These are phyloP conservation scores for Equus quagga DNA, from an alignment of 2,113 vertebrate genomes.

Conservation along the genomic window DNA sequence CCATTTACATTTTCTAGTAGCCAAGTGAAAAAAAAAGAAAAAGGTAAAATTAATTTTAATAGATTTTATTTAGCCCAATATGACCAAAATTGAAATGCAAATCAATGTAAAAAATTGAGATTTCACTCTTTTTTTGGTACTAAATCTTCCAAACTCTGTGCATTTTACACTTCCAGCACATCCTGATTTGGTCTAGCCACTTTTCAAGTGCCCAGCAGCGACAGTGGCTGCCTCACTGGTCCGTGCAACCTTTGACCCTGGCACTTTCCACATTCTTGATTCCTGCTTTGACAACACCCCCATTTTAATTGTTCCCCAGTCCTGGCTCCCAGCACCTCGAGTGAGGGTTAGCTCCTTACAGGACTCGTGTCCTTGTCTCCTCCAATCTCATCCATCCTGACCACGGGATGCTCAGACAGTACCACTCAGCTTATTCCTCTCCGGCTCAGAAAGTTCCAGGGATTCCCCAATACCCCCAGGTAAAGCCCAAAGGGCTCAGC, in stretches of 20 bases:
- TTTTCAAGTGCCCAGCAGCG: not conserved
- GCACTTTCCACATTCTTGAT: not conserved
- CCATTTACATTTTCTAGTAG: not conserved
- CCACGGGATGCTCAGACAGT: not conserved
- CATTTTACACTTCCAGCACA: not conserved
- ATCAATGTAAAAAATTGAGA: not conserved
- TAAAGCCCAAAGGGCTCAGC: constrained; percentile 1
- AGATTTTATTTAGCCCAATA: not conserved
- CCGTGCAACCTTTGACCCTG: not conserved
- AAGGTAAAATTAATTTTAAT: not conserved
- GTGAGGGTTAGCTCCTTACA: not conserved
- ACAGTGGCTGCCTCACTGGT: not conserved
- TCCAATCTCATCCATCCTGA: not conserved
- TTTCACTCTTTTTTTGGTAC: not conserved
- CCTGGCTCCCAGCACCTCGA: not conserved
- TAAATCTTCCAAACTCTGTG: not conserved
- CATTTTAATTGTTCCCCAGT: not conserved
- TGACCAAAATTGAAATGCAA: not conserved
- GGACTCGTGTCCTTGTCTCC: not conserved
- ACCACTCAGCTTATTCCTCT: not conserved
- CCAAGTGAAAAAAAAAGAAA: not conserved
- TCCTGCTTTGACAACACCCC: not conserved
- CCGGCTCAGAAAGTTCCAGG: not conserved
- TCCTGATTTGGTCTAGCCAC: not conserved
- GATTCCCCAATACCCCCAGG: not conserved